Percentiles rank a stretch among this genome's conserved stretches.
Evolutionary conservation across 2,797 vertebrate genomes (phyloP).

Genomic region (Geotrypetes seraphini): DNA sequence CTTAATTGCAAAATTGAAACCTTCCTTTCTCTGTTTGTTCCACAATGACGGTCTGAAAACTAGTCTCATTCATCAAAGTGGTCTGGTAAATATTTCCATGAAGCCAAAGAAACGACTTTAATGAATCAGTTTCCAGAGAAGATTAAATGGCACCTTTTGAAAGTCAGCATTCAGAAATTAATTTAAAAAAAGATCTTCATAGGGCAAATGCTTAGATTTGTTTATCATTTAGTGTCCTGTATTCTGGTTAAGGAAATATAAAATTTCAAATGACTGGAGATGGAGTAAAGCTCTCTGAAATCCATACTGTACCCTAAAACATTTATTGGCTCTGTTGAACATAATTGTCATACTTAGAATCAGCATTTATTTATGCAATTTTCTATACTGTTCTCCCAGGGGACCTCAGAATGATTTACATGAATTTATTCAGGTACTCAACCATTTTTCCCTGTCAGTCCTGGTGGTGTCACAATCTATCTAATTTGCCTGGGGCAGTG

Average conservation of each 20-base stretch:
- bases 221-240: slow-evolving; percentile 26
- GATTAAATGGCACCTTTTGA: slow-evolving; percentile 32
- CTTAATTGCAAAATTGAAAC: slow-evolving; percentile 10
- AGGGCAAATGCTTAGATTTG: slow-evolving; percentile 24
- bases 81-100: slow-evolving; percentile 16
- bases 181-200: slow-evolving; percentile 9
- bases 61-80: slow-evolving; percentile 13
- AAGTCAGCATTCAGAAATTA: slow-evolving; percentile 13
- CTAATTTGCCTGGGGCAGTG: no score
- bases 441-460: no score
- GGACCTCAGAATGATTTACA: no score
- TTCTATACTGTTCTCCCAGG: no score
- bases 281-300: no score
- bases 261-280: no score
- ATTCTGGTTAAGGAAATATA: slow-evolving; percentile 8
- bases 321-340: no score
- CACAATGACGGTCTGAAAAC: slow-evolving; percentile 1
- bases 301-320: no score
- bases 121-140: slow-evolving; percentile 18
- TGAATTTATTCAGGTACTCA: no score
- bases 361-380: no score
- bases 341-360: no score
- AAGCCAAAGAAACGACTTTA: slow-evolving; percentile 3
- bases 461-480: no score
- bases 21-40: slow-evolving; percentile 15